Evolutionary conservation across 2,797 vertebrate genomes (phyloP), one percentile per base, ranked within the genome.

Genomic region (Notolepis coatsorum): DNA sequence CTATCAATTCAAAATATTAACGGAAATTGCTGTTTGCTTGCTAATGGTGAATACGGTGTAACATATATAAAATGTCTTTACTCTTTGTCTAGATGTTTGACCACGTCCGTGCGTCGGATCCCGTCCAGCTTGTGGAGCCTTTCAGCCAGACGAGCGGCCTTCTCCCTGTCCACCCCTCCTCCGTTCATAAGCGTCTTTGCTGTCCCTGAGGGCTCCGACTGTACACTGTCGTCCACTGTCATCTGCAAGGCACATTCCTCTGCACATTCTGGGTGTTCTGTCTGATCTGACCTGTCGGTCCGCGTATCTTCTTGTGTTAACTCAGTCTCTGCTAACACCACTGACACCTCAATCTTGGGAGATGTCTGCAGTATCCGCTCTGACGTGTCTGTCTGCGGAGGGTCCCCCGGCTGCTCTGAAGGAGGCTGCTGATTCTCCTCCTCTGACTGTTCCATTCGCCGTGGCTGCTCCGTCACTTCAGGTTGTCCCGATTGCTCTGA

Each of bases 61-160:
- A 10, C 7, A 6, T 20, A 28, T 10, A 1, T 2, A 37, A 6
- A 42, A 33, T 4, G 4, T 25, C 9, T 91, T 94, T 91, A 98
- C 96, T 97, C 96, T 90, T 97, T 97, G 80, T 91, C 93, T n/a
- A 97, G 71, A 82, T 96, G 91, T 33, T 88, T 89, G 28, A 96
- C 96, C 80, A 98, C 96, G 27, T 97, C 94, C 0, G 92, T 93
- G 15, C 87, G 94, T 18, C 87, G 90, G 83, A 97, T 88, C 10
- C 91, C 92, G 0, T 97, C 93, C 80, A 97, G 78, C 10, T 77
- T 89, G 57, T 90, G 94, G 21, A 98, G 94, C 31, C 80, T 89
- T 0, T 91, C 69, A 0, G 96, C 96, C 57, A 97, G 87, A 37
- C 47, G 46, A 1, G 52, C 41, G 0, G 91, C 94, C 15, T 73